These are phyloP conservation scores for Troides oblongomaculatus DNA, from an alignment of 2,888 invertebrate genomes.

Conservation along the genomic window DNA sequence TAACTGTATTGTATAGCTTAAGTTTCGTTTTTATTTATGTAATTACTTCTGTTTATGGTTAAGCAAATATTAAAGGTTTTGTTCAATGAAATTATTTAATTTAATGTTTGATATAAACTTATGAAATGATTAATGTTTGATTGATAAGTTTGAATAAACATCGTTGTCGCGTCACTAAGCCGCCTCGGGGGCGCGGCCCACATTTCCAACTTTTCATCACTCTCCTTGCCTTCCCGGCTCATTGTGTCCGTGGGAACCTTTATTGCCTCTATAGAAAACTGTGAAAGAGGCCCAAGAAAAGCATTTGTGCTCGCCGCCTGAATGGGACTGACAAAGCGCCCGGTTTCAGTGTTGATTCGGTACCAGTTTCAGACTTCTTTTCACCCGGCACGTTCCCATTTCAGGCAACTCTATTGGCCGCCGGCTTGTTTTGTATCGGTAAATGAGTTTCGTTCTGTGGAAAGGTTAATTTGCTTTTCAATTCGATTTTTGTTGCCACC, in stretches of 20 bases:
- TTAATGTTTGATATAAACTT: neutral
- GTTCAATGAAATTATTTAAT: too few relatives aligned
- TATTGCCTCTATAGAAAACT: constrained; percentile 78
- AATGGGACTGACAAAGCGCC: constrained; percentile 67
- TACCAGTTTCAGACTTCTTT: constrained; percentile 61
- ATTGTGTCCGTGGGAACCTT: constrained; percentile 79
- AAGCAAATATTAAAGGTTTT: too few relatives aligned
- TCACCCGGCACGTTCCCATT: constrained; percentile 55
- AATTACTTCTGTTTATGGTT: too few relatives aligned
- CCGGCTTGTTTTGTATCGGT: constrained; percentile 70
- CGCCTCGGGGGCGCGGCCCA: constrained; percentile 71
- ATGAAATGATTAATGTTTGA: constrained; percentile 21
- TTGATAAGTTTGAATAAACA: constrained; percentile 40
- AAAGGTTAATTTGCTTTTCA: constrained; percentile 72
- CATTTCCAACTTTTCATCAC: constrained; percentile 78
- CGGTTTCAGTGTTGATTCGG: constrained; percentile 59
- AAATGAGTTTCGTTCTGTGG: constrained; percentile 70
- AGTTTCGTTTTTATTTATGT: too few relatives aligned
- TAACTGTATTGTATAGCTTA: too few relatives aligned
- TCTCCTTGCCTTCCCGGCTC: constrained; percentile 69
- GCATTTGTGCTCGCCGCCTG: constrained; percentile 71
- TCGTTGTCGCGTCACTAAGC: constrained; percentile 51
- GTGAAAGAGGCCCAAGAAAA: constrained; percentile 76
- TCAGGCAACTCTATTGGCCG: constrained; percentile 58
- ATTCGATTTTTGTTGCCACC: constrained; percentile 52